Base-by-base conservation (phyloP, 2,113 vertebrate genomes). In the Thunnus maccoyii region DNA sequence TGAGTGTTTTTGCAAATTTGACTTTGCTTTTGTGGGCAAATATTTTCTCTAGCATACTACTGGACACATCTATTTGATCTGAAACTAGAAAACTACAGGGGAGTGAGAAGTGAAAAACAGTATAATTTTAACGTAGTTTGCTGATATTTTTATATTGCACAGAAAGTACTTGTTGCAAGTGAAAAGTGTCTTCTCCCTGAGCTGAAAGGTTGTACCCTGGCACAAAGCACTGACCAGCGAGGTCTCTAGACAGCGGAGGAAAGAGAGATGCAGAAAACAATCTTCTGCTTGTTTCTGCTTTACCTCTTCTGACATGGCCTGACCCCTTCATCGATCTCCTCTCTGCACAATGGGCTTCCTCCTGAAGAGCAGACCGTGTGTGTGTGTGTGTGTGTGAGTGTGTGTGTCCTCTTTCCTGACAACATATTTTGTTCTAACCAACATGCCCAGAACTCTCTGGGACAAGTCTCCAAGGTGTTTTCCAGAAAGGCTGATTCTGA, bases 291-390 rank as follows among this genome's bases (percentile, higher is more conserved):
- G 91, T 94, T 92, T 87, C 82, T 89, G 88, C 69, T 87, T 85
- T 92, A 93, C 91, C 90, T 94, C 90, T 88, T 51, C 87, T 93
- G 91, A 93, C 92, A 93, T 66, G 85, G 80, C 83, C 80, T 92
- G 91, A 93, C 91, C 91, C 85, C 84, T 86, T 51, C 90, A 93
- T 92, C 90, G 90, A 92, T 91, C 94, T 92, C 90, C 86, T 74
- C 81, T 72, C 78, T 14, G 58, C 88, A 92, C 89, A 93, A 94
- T 89, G 80, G 80, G 87, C 89, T 88, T 93, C 90, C 84, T 90
- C 86, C 80, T 79, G 72, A 88, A 87, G 65, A 89, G 80, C 64
- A 86, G 73, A 63, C 84, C 20, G 25, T 58, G 64, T 70, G 78
- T 86, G 86, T 61, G 55, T 20, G 18, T 25, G 44, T 75, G 57